These are phyloP conservation scores for Staurois parvus DNA, from an alignment of 2,797 vertebrate species.

Conservation along the genomic window DNA sequence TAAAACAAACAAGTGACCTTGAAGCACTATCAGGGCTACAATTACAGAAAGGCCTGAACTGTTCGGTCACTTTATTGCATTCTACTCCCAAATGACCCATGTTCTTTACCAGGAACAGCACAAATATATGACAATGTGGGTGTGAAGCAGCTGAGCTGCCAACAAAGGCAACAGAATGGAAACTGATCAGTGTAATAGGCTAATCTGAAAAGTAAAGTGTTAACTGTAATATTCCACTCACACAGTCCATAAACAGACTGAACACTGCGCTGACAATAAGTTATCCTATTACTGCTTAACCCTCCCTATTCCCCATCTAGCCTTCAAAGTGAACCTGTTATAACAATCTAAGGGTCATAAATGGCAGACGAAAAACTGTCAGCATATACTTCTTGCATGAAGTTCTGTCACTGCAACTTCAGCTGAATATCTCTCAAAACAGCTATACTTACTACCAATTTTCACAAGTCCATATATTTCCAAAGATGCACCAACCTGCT, in stretches of 20 bases:
- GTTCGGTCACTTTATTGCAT: slow-evolving; percentile 49
- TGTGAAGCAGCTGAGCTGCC: not conserved
- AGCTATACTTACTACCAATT: too few species aligned
- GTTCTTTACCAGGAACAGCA: slow-evolving; percentile 46
- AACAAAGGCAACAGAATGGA: slow-evolving; percentile 25
- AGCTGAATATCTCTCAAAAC: too few species aligned
- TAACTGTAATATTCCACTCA: not conserved
- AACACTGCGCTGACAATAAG: too few species aligned
- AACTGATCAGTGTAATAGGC: not conserved
- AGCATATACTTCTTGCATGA: too few species aligned
- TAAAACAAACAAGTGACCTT: slow-evolving; percentile 49
- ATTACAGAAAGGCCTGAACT: slow-evolving; percentile 47
- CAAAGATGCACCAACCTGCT: too few species aligned
- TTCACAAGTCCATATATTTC: too few species aligned
- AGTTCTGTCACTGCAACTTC: too few species aligned
- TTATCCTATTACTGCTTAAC: too few species aligned
- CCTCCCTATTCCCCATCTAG: too few species aligned
- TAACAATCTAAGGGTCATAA: too few species aligned
- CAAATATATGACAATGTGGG: slow-evolving; percentile 24
- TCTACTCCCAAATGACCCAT: slow-evolving; percentile 55
- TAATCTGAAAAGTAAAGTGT: slow-evolving; percentile 1
- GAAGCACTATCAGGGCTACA: slow-evolving; percentile 41
- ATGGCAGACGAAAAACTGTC: too few species aligned
- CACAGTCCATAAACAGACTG: not conserved
- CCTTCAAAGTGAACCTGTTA: too few species aligned